These are phyloP conservation scores for Fissipunctia ypsillon DNA, from an alignment of 2,888 invertebrate species.

Conservation along the genomic window DNA sequence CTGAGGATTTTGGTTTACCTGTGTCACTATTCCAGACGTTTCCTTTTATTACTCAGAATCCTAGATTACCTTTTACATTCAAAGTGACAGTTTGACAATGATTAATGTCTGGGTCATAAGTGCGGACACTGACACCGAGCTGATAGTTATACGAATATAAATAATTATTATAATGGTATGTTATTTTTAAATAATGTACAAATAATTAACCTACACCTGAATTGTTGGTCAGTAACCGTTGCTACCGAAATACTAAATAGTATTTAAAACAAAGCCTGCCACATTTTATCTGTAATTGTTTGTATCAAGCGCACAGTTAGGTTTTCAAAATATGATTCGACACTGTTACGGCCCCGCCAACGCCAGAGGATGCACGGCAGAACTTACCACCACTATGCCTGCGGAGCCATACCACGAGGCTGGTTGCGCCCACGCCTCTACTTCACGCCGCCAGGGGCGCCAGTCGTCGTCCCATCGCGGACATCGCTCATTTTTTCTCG, in stretches of 20 bases:
- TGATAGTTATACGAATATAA: background rate
- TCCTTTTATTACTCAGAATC: slow-evolving; percentile 11
- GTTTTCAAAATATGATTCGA: slow-evolving; percentile 12
- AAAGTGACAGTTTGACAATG: slow-evolving; percentile 39
- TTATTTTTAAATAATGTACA: background rate
- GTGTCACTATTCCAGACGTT: slow-evolving; percentile 18
- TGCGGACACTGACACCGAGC: slow-evolving; percentile 12
- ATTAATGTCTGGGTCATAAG: slow-evolving; percentile 31
- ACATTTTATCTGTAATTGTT: background rate
- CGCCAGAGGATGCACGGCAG: no score
- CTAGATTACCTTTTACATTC: slow-evolving; percentile 8
- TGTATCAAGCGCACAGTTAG: background rate
- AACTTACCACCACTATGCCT: no score
- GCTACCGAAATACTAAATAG: background rate
- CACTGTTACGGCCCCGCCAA: no score
- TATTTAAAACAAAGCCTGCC: background rate
- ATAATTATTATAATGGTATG: no score
- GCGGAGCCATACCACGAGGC: no score
- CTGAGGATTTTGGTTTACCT: slow-evolving; percentile 20
- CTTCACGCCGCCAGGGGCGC: no score
- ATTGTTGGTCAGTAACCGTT: background rate
- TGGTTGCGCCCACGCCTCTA: no score
- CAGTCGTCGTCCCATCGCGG: no score
- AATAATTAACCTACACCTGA: background rate
- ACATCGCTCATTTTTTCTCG: no score